Evolutionary conservation across 1,140 invertebrate genomes (phyloP).

Genomic region (Drosophila orena): DNA sequence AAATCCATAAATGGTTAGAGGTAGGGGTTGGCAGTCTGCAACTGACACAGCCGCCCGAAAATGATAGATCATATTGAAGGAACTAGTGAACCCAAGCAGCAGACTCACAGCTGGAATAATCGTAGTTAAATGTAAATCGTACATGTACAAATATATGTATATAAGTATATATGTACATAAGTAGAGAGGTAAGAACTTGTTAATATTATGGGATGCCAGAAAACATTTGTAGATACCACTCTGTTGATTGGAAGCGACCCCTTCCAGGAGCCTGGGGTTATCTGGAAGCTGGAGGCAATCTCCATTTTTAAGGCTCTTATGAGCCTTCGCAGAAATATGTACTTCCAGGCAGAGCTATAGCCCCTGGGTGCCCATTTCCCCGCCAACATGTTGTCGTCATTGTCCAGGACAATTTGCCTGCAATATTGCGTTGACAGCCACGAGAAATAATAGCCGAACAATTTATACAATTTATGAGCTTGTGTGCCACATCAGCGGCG

Average conservation of each 20-base stretch:
- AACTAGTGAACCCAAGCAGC: background rate
- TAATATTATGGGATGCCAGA: too few relatives aligned
- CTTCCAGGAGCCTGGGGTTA: too few relatives aligned
- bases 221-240: background rate
- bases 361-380: background rate
- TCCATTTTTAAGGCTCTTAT: background rate
- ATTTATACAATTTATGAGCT: conserved; percentile 82
- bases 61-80: background rate
- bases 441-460: conserved; percentile 82
- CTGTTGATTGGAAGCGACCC: too few relatives aligned
- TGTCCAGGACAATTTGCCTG: conserved; percentile 62
- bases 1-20: background rate
- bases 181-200: too few relatives aligned
- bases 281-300: background rate
- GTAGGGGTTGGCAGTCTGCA: background rate
- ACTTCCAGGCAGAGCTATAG: background rate
- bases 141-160: too few relatives aligned
- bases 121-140: too few relatives aligned
- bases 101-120: too few relatives aligned
- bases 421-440: conserved; percentile 82
- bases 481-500: conserved; percentile 57
- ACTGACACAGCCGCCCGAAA: background rate
- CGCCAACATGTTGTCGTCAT: conserved; percentile 36
- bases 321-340: background rate
- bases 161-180: too few relatives aligned